Base-by-base conservation (phyloP, 2,888 invertebrate genomes). In the Apomyelois bistriatella region DNA sequence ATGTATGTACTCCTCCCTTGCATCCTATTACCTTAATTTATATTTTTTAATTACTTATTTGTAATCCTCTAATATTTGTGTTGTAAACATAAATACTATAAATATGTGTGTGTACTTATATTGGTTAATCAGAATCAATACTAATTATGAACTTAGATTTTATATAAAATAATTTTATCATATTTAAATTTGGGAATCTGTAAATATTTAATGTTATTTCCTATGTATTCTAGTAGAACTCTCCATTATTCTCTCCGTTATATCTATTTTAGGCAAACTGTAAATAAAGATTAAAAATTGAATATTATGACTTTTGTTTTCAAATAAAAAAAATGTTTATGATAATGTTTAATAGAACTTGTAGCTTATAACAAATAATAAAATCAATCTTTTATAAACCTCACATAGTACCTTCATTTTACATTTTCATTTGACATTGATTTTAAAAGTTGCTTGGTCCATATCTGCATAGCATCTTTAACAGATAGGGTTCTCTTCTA, bases 321-420 rank as follows among this genome's bases (percentile, higher is more conserved):
- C 2, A 30, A 46, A 49, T 58, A 55, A 54, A 55, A 62, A 58
- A 61, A 49, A 47, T 54, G 57, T 57, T 64, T 66, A 64, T 46
- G 57, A 68, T 64, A 71, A 70, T 61, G 66, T 78, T 75, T 77
- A 76, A 69, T 76, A 66, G 62, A 71, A 72, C 70, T 75, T 70
- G 59, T 66, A 64, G 67, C 72, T 74, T 70, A 66, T 66, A 76
- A 74, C 70, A 74, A 61, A 32, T 74, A 74, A 74, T 58, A 72
- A 76, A 77, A 74, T 74, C 70, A 74, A 75, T 73, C 67, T 70
- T 64, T 63, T 65, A 66, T 66, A 68, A 68, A 69, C 67, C 53
- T 53, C 54, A 59, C 56, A 55, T 55, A 49, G 46, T 48, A 49
- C 52, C 49, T 46, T 46, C 16, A 30, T 46, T 46, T 32, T 32